Base-by-base conservation (phyloP, 2,797 vertebrate species). In the Gadopsis bispinosus region DNA sequence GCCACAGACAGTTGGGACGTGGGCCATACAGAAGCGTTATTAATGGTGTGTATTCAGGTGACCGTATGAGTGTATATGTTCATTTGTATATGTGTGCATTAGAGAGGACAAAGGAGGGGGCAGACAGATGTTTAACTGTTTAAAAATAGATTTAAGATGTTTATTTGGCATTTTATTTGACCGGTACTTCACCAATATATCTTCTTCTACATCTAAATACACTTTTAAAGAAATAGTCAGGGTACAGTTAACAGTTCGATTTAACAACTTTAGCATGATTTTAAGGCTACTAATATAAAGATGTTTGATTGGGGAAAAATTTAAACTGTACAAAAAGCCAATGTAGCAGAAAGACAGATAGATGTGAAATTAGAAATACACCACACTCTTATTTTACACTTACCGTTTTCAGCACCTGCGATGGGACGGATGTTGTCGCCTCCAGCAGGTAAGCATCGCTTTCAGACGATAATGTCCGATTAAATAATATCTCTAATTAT, bases 1-100 rank as follows among this genome's bases (percentile, higher is more conserved):
- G 69, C n/a, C 62, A 50, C 53, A 88, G 80, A 63, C 58, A 37
- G 53, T 55, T 73, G 29, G 88, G 80, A 70, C 84, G 69, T 20
- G 9, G 2, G 0, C 5, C 13, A 59, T 0, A 12, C 16, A 54
- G 51, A 58, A 4, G 9, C 2, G 0, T 3, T 26, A 17, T 4
- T n/a, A 7, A 17, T 12, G 47, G 9, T 81, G 35, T 73, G 45
- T 61, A 43, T 50, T 41, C 60, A 85, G 22, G 41, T 79, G 76
- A 75, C 43, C 60, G 0, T 67, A 0, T 63, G 39, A 63, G 29
- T 68, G 4, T 31, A 3, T 12, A n/a, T 53, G 22, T 70, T 26
- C 53, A 0, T 61, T 37, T 62, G 19, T 48, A 43, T 31, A 12
- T 70, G 12, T 31, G 26, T 41, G 12, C 12, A 13, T 29, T 5